Conservation (phyloP, 2,113 vertebrate genomes). For the Zosterops borbonicus region DNA sequence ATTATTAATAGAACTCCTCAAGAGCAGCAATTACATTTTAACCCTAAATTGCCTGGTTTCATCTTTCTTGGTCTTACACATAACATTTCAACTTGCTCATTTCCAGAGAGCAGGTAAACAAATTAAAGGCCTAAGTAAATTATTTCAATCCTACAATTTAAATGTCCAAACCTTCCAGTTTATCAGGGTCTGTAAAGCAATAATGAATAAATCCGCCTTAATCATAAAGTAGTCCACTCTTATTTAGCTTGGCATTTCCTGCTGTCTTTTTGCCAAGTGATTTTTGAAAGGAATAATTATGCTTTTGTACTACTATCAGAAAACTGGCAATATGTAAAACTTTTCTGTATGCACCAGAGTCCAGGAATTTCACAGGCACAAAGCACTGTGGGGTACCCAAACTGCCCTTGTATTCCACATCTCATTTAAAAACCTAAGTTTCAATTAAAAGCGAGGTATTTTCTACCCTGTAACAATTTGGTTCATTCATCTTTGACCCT, state of each 20-base stretch:
- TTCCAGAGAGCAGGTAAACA: background rate
- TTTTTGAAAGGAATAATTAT: background rate
- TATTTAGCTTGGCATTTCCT: background rate
- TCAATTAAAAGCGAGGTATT: background rate
- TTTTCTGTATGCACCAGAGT: background rate
- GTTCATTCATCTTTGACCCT: conserved; percentile 3
- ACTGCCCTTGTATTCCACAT: background rate
- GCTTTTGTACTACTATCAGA: background rate
- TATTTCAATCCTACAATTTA: background rate
- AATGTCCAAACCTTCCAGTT: background rate
- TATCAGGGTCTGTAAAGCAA: background rate
- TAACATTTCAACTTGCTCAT: background rate
- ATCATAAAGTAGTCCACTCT: background rate
- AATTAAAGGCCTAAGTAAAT: background rate
- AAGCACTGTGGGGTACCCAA: background rate
- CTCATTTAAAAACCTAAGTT: background rate
- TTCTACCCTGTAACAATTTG: background rate
- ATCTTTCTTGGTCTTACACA: background rate
- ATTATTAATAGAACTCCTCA: background rate
- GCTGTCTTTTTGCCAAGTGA: background rate
- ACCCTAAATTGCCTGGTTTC: background rate
- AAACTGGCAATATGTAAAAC: background rate
- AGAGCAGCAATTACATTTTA: background rate
- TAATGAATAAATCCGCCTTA: background rate
- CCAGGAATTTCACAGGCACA: background rate